phyloP scores from a whole-genome alignment of 2,888 invertebrate species.

The Halocaridina rubra region DNA sequence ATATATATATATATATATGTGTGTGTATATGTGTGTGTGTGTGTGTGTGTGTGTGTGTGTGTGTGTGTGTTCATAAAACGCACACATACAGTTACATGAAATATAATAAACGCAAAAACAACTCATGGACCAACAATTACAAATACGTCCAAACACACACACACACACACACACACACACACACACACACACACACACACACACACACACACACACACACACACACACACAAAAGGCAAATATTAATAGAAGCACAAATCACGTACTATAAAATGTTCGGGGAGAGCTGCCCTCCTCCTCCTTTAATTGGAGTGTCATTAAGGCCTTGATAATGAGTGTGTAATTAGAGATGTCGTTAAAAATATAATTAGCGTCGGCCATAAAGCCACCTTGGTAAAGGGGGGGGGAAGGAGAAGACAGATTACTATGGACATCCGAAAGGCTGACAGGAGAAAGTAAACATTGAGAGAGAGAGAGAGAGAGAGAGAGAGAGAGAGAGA shows the following conservation, averaged over 20 bases:
- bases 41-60: too few relatives aligned
- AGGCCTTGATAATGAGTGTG: too few relatives aligned
- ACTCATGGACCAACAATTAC: too few relatives aligned
- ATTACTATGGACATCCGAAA: background rate
- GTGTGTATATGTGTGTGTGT: background rate
- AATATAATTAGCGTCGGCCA: too few relatives aligned
- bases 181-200: constrained; percentile 30
- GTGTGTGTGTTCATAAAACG: background rate
- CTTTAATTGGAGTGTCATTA: too few relatives aligned
- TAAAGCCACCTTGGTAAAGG: too few relatives aligned
- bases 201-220: background rate
- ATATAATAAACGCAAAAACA: too few relatives aligned
- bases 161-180: constrained; percentile 30
- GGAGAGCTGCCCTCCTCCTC: too few relatives aligned
- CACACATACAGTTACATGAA: background rate
- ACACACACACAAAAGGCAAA: too few relatives aligned
- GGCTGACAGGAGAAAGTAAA: background rate
- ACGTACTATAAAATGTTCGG: too few relatives aligned
- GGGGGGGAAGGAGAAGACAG: background rate
- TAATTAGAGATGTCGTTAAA: too few relatives aligned
- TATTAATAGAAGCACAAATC: background rate
- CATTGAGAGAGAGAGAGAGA: background rate
- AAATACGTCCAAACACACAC: too few relatives aligned
- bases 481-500: background rate
- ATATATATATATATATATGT: constrained; percentile 17